These are phyloP conservation scores for Tachyglossus aculeatus DNA, from an alignment of 2,797 vertebrate genomes.

Conservation along the genomic window DNA sequence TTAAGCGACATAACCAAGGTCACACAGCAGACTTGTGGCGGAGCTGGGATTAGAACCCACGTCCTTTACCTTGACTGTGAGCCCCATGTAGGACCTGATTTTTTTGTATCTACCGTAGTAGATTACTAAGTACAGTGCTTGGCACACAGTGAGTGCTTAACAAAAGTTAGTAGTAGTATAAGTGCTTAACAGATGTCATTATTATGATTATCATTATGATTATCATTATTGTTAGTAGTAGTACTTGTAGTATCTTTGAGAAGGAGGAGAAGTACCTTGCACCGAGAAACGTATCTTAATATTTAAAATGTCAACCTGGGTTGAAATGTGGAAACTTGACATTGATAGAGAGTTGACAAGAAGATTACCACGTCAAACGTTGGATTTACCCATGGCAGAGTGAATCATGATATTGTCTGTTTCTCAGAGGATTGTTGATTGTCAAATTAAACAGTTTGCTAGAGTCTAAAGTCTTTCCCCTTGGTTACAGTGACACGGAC, in stretches of 20 bases:
- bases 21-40: not conserved
- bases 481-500: conserved; percentile 93
- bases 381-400: conserved; percentile 3
- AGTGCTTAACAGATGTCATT: no score
- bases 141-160: no score
- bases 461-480: conserved; percentile 67
- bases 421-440: conserved; percentile 15
- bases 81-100: no score
- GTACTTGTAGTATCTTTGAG: no score
- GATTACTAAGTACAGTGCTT: no score
- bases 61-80: not conserved
- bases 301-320: not conserved
- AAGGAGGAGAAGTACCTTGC: no score
- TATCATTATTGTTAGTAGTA: no score
- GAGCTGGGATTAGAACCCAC: not conserved
- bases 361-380: conserved; percentile 5
- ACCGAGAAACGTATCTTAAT: no score
- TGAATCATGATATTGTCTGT: not conserved
- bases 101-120: no score
- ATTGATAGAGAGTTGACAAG: not conserved
- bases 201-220: no score
- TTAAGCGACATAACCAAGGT: not conserved
- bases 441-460: conserved; percentile 18
- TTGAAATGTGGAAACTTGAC: not conserved
- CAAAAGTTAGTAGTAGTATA: no score